phyloP scores from a whole-genome alignment of 1,140 invertebrate species.

The Bombus cullumanus region DNA sequence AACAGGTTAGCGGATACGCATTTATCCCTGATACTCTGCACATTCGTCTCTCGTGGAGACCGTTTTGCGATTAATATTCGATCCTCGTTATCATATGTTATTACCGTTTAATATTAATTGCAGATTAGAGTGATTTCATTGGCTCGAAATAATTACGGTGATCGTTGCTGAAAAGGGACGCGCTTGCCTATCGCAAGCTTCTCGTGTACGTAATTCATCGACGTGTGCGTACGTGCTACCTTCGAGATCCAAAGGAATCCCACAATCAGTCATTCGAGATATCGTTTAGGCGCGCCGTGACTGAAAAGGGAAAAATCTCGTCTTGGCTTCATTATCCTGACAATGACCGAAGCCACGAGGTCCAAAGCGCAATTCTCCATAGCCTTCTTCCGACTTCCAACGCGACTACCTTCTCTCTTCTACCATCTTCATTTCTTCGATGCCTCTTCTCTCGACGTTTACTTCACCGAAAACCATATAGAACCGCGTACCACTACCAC shows the following conservation, averaged over 20 bases:
- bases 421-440: neutral
- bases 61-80: conserved; percentile 37
- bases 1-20: conserved; percentile 39
- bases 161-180: neutral
- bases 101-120: conserved; percentile 33
- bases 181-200: neutral
- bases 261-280: conserved; percentile 68
- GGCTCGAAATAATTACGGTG: neutral
- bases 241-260: conserved; percentile 52
- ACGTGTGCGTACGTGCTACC: conserved; percentile 13
- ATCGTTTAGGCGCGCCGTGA: conserved; percentile 52
- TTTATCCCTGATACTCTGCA: neutral
- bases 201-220: conserved; percentile 7
- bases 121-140: neutral
- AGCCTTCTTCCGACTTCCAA: conserved; percentile 13
- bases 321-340: conserved; percentile 77
- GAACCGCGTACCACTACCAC: neutral
- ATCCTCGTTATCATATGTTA: conserved; percentile 30
- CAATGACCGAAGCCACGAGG: conserved; percentile 68
- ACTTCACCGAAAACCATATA: conserved; percentile 59
- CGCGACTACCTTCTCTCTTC: neutral
- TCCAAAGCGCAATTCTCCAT: conserved; percentile 49
- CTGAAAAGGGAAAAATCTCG: conserved; percentile 75
- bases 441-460: conserved; percentile 14
- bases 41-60: neutral